Evolutionary conservation across 2,113 vertebrate species (phyloP), one percentile per base, ranked within the genome.

Genomic region (Bubo bubo): DNA sequence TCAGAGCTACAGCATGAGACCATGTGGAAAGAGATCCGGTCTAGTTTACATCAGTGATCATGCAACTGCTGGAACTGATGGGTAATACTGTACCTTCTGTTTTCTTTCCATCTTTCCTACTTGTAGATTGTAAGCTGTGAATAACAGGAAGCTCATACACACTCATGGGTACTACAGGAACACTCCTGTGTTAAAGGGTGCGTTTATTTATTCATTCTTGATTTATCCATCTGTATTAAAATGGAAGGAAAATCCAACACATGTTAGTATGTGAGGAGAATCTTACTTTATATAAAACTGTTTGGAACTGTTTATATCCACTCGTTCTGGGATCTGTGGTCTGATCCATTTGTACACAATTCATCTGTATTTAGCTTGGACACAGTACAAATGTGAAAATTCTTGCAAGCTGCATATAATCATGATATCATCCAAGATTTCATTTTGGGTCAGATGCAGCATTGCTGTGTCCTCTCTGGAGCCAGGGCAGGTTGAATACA

Each of bases 351-450:
- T 88, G 79, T 86, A 75, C 45, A 72, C 30, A 81, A 43, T 22
- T 55, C 19, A 64, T 93, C 30, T 66, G 28, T 92, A 32, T 86
- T 95, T 95, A 89, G 23, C 17, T 88, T 95, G 91, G 92, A 74
- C 30, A 18, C 6, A 2, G 28, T 20, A 17, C 0, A 8, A 91
- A 45, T 55, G 37, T 62, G 85, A 93, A 77, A 67, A 18, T 30
- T 83, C 63, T 89, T 86, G 50, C 17, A 86, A 50, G 37, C 59
- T 90, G 63, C 37, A 30, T 67, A 21, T 59, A 66, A 11, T 75
- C 50, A 20, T 88, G 71, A 74, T 32, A 83, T 90, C 71, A 83
- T 17, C 14, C 26, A 14, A 62, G 23, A 59, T 59, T 76, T 90
- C 71, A n/a, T 94, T 88, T 58, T 62, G 50, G 49, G 49, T 45